Percentiles rank a stretch among this genome's conserved stretches.
phyloP scores from a whole-genome alignment of 2,888 invertebrate species.

The Yponomeuta plumbellus region DNA sequence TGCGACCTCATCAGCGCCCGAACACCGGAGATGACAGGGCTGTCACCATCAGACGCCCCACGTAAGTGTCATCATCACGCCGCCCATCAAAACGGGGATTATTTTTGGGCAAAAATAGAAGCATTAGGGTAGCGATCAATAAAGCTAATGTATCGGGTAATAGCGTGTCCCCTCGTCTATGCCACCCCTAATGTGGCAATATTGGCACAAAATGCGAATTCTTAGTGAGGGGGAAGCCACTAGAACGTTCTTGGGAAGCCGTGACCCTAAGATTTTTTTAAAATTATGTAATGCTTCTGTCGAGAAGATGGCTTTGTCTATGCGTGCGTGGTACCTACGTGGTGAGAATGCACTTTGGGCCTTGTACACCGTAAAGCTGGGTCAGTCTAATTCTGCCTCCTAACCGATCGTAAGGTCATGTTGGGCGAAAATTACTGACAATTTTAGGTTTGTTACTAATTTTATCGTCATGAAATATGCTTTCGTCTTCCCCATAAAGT shows the following conservation, averaged over 20 bases:
- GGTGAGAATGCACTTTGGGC: too few relatives aligned
- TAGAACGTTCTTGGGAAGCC: neutral
- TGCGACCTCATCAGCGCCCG: neutral
- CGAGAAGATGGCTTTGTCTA: neutral
- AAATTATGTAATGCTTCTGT: neutral
- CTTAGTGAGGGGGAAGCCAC: neutral
- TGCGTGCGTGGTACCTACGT: too few relatives aligned
- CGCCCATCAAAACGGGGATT: neutral
- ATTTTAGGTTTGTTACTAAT: too few relatives aligned
- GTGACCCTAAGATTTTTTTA: neutral
- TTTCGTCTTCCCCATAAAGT: too few relatives aligned
- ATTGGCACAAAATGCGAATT: conserved; percentile 15
- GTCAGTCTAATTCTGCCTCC: too few relatives aligned
- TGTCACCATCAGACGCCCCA: neutral
- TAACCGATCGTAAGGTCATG: too few relatives aligned
- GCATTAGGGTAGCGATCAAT: conserved; percentile 22
- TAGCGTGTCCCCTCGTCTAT: conserved; percentile 20
- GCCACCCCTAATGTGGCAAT: conserved; percentile 10
- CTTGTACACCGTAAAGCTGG: too few relatives aligned
- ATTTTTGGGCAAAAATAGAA: conserved; percentile 5
- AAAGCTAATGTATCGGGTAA: conserved; percentile 30
- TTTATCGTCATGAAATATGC: too few relatives aligned
- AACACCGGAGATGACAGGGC: neutral
- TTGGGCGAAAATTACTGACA: too few relatives aligned
- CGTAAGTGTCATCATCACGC: neutral